Percentiles rank a stretch among this genome's conserved stretches.
Evolutionary conservation across 37 sponge, comb jelly and placozoan species (phyloP).

Genomic region (Diacarnus erythraeanus): DNA sequence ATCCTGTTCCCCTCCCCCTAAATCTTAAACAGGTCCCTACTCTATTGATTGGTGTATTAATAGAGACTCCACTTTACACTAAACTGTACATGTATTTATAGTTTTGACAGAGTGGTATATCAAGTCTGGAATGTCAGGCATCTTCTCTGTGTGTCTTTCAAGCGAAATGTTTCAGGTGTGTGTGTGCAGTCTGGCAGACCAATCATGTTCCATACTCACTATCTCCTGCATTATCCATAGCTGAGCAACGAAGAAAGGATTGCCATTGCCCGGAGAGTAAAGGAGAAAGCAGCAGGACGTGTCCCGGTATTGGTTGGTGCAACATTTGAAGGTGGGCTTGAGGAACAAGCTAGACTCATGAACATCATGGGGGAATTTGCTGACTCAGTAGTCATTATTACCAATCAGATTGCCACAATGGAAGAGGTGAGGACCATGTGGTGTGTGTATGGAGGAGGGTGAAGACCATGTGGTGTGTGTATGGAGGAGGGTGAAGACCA

Average conservation of each 20-base stretch:
- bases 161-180: conserved; percentile 82
- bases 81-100: no score
- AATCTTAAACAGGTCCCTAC: no score
- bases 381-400: conserved; percentile 78
- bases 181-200: background rate
- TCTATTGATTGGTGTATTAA: no score
- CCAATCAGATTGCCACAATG: conserved; percentile 83
- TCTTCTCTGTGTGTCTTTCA: conserved; percentile 90
- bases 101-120: conserved; percentile 90
- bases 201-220: background rate
- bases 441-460: background rate
- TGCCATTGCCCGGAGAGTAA: conserved; percentile 66
- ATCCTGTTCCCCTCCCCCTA: no score
- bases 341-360: conserved; percentile 84
- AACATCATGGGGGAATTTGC: conserved; percentile 61
- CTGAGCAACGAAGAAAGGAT: conserved; percentile 86
- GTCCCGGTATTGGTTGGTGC: conserved; percentile 93
- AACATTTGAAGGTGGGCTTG: conserved; percentile 82
- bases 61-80: no score
- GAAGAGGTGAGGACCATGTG: conserved; percentile 59
- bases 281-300: conserved; percentile 60
- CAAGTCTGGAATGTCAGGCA: conserved; percentile 68
- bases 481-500: background rate
- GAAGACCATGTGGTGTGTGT: background rate
- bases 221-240: conserved; percentile 27